Base-by-base conservation (phyloP, 2,797 vertebrate genomes). In the Myoxocephalus aenaeus region DNA sequence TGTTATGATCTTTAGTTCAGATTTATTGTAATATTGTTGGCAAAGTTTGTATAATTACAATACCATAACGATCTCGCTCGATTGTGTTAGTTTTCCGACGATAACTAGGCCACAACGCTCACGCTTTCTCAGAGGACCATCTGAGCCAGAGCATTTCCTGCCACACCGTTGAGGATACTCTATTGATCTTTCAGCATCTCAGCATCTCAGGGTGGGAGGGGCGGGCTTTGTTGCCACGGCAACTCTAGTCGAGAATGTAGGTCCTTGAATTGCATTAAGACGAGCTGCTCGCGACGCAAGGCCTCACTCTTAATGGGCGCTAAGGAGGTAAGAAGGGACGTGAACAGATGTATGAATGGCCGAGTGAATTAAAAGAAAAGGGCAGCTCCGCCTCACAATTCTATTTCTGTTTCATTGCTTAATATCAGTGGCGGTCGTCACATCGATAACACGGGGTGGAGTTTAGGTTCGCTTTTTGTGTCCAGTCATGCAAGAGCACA, bases 231-330 rank as follows among this genome's bases (percentile, higher is more conserved):
- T 95, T 95, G 92, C 95, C 91, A 95, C 71, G 92, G 94, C 93
- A 95, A 94, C 95, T 90, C 91, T 76, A 81, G 67, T 83, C 87
- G 87, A 90, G 89, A 94, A 95, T 94, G 86, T 91, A 92, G 92
- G 92, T 92, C 93, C 94, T 90, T 93, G 93, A 94, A 94, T 94
- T 82, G 69, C 88, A 95, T 94, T 93, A 94, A 87, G 83, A 92
- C 76, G 82, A 87, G 86, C 85, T 79, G 84, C 82, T n/a, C 64
- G 65, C 89, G 87, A 59, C 1, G 72, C 66, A 38, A 83, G 77
- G 81, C 86, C 86, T 91, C 84, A 80, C 58, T 91, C 87, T 81
- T 89, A 90, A 91, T 92, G 81, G 86, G 83, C 66, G 73, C 84
- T 74, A 83, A 82, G 85, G 73, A 84, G 84, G 84, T 80, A 73